A percentile compares a stretch with the other conserved stretches of the same genome.
These are phyloP conservation scores for Ischnura elegans DNA, from an alignment of 2,888 invertebrate genomes.

Conservation along the genomic window DNA sequence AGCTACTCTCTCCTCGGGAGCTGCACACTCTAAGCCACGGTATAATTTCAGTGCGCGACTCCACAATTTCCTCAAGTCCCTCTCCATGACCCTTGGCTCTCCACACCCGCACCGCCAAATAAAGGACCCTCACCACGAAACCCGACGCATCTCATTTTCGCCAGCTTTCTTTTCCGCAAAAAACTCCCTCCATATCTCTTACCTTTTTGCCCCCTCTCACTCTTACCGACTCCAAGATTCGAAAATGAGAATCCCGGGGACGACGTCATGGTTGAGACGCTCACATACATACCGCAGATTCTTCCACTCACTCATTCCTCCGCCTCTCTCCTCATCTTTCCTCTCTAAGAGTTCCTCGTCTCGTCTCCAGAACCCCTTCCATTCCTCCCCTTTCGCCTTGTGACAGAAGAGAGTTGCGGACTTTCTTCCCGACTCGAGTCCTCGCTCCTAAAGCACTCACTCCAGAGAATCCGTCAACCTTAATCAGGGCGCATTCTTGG, in stretches of 20 bases:
- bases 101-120: background rate
- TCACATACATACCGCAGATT: background rate
- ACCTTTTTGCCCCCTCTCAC: background rate
- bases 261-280: background rate
- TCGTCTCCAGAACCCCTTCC: background rate
- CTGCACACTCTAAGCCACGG: background rate
- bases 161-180: background rate
- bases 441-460: too few relatives aligned
- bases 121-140: background rate
- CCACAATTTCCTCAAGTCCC: background rate
- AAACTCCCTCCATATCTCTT: background rate
- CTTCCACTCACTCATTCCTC: background rate
- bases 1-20: background rate
- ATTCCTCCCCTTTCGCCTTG: background rate
- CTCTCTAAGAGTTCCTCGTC: background rate
- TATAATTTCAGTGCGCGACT: background rate
- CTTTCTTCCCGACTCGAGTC: background rate
- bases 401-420: background rate
- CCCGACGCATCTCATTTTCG: background rate
- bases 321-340: background rate
- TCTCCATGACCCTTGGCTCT: background rate
- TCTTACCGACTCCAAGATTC: background rate
- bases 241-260: background rate
- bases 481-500: background rate
- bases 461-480: background rate